Percentiles rank a stretch among this genome's conserved stretches.
phyloP scores from a whole-genome alignment of 2,113 vertebrate species.

The Ctenodactylus gundi region DNA sequence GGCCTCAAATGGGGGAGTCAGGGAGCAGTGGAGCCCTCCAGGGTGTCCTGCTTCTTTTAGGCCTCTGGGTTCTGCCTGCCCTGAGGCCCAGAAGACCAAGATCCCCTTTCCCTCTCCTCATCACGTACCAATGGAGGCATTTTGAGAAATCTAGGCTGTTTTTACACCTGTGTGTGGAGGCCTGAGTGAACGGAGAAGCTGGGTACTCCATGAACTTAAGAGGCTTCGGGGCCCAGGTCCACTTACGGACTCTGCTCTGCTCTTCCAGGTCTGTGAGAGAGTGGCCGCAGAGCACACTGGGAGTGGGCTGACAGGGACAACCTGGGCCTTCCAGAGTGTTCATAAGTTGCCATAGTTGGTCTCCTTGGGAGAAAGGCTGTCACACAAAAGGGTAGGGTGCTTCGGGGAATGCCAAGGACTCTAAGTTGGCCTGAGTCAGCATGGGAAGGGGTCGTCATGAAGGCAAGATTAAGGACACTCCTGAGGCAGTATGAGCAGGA shows the following conservation, averaged over 20 bases:
- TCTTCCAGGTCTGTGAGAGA: background rate
- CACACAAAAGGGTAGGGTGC: background rate
- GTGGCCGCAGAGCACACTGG: background rate
- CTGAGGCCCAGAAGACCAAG: background rate
- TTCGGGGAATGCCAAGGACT: background rate
- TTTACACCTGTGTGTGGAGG: background rate
- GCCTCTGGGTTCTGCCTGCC: background rate
- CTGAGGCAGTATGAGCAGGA: background rate
- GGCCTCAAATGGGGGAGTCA: background rate
- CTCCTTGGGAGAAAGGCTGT: background rate
- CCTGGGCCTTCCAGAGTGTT: background rate
- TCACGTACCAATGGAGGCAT: background rate
- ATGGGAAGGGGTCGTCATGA: background rate
- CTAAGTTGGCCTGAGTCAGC: background rate
- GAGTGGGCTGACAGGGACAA: background rate
- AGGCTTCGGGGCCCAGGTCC: background rate
- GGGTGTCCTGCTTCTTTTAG: no score
- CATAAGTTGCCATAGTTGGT: background rate
- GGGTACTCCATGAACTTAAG: background rate
- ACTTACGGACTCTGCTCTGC: background rate
- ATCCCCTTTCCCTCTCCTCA: no score
- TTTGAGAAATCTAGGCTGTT: background rate
- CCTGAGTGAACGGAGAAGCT: background rate
- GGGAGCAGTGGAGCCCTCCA: background rate
- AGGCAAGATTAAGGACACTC: background rate